phyloP scores from a whole-genome alignment of 2,888 invertebrate species.

The Drosophila paranaensis region DNA sequence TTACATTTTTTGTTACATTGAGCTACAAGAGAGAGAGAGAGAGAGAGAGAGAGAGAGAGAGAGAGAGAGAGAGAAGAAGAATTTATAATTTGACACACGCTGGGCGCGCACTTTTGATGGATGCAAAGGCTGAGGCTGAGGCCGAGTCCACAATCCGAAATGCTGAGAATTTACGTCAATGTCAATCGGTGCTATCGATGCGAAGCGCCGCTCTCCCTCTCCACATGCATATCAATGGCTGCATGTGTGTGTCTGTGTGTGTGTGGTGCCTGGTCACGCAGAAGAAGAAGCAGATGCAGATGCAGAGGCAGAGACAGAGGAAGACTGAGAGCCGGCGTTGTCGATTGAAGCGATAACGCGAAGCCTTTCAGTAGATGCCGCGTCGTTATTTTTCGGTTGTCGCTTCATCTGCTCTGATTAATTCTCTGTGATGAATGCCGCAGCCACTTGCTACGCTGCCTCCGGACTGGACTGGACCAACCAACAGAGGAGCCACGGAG shows the following conservation, averaged over 20 bases:
- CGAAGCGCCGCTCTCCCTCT: constrained; percentile 57
- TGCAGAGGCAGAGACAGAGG: constrained; percentile 23
- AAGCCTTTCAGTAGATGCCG: constrained; percentile 67
- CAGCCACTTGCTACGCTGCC: constrained; percentile 54
- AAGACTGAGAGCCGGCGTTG: constrained; percentile 43
- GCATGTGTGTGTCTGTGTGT: constrained; percentile 17
- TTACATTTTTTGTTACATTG: constrained; percentile 65
- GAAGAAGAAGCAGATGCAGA: constrained; percentile 31
- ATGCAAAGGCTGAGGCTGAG: constrained; percentile 40
- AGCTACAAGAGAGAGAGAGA: too few relatives aligned
- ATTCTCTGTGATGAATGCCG: constrained; percentile 77
- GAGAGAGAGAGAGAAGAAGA: constrained; percentile 16
- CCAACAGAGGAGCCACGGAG: neutral
- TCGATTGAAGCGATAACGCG: constrained; percentile 72
- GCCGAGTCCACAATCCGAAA: neutral
- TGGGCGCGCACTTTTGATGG: constrained; percentile 66
- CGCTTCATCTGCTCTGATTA: constrained; percentile 78
- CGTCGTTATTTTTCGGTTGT: constrained; percentile 76
- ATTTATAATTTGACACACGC: constrained; percentile 69
- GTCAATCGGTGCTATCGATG: constrained; percentile 66
- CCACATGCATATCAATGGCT: constrained; percentile 1
- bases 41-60: neutral
- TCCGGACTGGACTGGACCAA: constrained; percentile 3
- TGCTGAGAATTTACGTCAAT: constrained; percentile 53
- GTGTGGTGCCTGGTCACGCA: constrained; percentile 60